Base-by-base conservation (phyloP, 2,113 vertebrate genomes). In the Leptosomus discolor region DNA sequence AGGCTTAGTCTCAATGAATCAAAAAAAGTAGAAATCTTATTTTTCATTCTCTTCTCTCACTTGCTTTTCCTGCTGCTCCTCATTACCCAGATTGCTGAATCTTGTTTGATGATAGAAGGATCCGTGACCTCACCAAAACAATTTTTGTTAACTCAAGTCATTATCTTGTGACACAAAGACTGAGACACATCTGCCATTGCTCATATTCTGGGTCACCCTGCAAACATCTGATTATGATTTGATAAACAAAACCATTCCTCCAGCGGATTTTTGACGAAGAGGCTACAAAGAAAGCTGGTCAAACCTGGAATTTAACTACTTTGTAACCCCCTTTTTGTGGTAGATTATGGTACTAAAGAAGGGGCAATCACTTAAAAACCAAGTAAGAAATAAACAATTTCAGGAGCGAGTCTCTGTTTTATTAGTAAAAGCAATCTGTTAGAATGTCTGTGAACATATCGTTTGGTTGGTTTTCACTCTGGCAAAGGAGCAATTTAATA, bases 191-290 rank as follows among this genome's bases (percentile, higher is more conserved):
- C 58, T 97, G 74, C 85, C 95, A 92, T 71, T 91, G 95, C 78
- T 95, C 88, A 24, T 46, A 74, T 91, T 93, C 85, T 80, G 41
- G 37, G 53, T 96, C 94, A 93, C 80, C 61, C 79, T 94, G 92
- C 53, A 97, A 97, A 90, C 94, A 86, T 94, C 86, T 97, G 93
- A 97, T 96, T 95, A 85, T 82, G 46, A 97, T 97, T 97, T 96
- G 54, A 88, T 93, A 85, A 96, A 92, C 74, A 94, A 74, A 74
- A 85, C 61, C 60, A 90, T 95, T 95, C 85, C 77, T 93, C 46
- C 57, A 32, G 65, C 95, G 85, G 64, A 27, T 96, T 95, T 97
- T 96, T 81, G 26, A 64, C 27, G 67, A 61, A 93, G 53, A 85
- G 61, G 6, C 63, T 43, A 92, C 65, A 70, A 94, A 91, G 76